phyloP scores from a whole-genome alignment of 2,797 vertebrate species.

The Protosalanx chinensis region DNA sequence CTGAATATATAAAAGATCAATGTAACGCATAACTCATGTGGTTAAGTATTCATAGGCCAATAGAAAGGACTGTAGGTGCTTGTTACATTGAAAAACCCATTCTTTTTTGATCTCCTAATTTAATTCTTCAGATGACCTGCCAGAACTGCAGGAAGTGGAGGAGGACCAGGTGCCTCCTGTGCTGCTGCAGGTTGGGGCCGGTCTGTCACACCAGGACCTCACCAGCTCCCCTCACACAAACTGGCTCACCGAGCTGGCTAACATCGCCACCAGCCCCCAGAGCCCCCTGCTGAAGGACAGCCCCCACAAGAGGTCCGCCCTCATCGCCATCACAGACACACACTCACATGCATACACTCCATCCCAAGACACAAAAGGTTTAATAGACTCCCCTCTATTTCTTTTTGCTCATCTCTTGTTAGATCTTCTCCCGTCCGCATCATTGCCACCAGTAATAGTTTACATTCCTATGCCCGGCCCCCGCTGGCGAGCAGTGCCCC shows the following conservation, averaged over 20 bases:
- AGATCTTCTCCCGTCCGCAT: slow-evolving; percentile 98
- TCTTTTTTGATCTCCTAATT: not conserved
- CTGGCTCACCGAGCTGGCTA: slow-evolving; percentile 95
- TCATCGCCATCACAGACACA: not conserved
- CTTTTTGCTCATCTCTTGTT: slow-evolving; percentile 21
- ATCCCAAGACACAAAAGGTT: not conserved
- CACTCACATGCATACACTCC: not conserved
- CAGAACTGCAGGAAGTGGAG: slow-evolving; percentile 95
- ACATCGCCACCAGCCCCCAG: slow-evolving; percentile 96
- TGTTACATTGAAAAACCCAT: not conserved
- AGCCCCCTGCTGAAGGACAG: slow-evolving; percentile 91
- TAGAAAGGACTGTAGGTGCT: not conserved
- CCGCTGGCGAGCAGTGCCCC: slow-evolving; percentile 88
- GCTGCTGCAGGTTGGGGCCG: slow-evolving; percentile 85
- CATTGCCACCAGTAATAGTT: slow-evolving; percentile 98
- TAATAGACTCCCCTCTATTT: not conserved
- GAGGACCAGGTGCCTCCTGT: slow-evolving; percentile 83
- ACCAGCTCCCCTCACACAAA: slow-evolving; percentile 80
- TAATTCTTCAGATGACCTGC: slow-evolving; percentile 86
- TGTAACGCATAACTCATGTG: not conserved
- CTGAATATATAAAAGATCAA: not conserved
- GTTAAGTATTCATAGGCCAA: not conserved
- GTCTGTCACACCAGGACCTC: slow-evolving; percentile 91
- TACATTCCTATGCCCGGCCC: slow-evolving; percentile 99
- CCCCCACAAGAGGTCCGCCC: slow-evolving; percentile 65